Base-by-base conservation (phyloP, 2,888 invertebrate species). In the Lasius platythorax region DNA sequence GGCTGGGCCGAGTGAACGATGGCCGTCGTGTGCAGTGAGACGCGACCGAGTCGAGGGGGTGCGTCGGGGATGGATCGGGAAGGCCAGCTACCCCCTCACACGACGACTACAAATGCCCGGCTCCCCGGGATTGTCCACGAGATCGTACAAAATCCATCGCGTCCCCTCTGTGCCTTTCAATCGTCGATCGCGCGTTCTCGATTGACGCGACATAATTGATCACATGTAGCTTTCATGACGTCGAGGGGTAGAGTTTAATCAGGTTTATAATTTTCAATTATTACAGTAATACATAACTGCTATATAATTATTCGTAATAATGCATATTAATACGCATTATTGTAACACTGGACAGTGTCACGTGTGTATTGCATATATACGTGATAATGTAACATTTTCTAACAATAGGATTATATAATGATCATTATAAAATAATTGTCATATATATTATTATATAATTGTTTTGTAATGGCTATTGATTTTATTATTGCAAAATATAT, bases 11-110 rank as follows among this genome's bases (percentile, higher is more conserved):
- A 89, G 86, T 90, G 92, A 90, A 87, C 91, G 91, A 91, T 90
- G 91, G 90, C 87, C 86, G 76, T 89, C 88, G 76, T 87, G 90
- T 87, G 90, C 89, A 91, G 91, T 93, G 91, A 91, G 90, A 85
- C 91, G 79, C 89, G 85, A n/a, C 89, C 84, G 87, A 23, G 23
- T 88, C 87, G 90, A 85, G 90, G 87, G 88, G 82, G 85, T 85
- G 83, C 75, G 56, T 58, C 43, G 46, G 30, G 72, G 9, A n/a
- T 28, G 6, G 18, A 18, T 50, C 33, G 46, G 73, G 46, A 61
- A 63, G 61, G 79, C 8, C 33, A 37, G 61, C 61, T 46, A 46
- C 61, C 23, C 30, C 30, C 37, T 46, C 12, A 33, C 68, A 23
- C 46, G 40, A 53, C 46, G n/a, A 15, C 50, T 81, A 46, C 72